Base-by-base conservation (phyloP, 2,888 invertebrate genomes). In the Dicyrtomina minuta region DNA sequence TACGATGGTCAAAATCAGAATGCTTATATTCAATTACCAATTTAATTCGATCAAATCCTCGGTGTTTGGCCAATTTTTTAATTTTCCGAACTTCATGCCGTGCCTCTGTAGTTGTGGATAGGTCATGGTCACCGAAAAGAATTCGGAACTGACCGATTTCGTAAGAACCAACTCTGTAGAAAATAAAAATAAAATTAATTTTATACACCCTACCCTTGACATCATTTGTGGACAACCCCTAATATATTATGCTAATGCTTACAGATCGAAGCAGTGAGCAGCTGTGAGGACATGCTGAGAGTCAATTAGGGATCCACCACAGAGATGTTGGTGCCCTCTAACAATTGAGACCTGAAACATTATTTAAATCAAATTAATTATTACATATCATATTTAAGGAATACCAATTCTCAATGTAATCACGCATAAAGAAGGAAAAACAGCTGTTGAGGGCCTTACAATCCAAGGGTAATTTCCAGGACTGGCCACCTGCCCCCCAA, bases 241-340 rank as follows among this genome's bases (percentile, higher is more conserved):
- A 61, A 60, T 41, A 12, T 65, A 24, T 15, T 20, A 39, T 66
- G 10, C n/a, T 41, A 22, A 27, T 69, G 82, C 88, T 87, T 84
- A 93, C 92, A 91, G 90, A 41, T 92, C 91, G 26, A 93, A 91
- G 81, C 93, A 93, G 83, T 93, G 93, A 1, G 93, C 93, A 2
- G 93, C 93, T 2, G 92, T 89, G 15, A 93, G 83, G 64, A 93
- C 88, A 79, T 93, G 92, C 62, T 81, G 82, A 74, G 87, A 87
- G 79, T 92, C 91, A 71, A 93, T 90, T 53, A 93, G 84, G 0
- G 92, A 92, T 13, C 92, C 93, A 1, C 93, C 93, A 80, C 93
- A 93, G 82, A 93, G 92, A 81, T 93, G 92, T 39, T 91, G 86
- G 20, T 90, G 91, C 3, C 86, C 87, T 80, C 91, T 92, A 81